Evolutionary conservation across 2,888 invertebrate species (phyloP).

Genomic region (Altica lythri): DNA sequence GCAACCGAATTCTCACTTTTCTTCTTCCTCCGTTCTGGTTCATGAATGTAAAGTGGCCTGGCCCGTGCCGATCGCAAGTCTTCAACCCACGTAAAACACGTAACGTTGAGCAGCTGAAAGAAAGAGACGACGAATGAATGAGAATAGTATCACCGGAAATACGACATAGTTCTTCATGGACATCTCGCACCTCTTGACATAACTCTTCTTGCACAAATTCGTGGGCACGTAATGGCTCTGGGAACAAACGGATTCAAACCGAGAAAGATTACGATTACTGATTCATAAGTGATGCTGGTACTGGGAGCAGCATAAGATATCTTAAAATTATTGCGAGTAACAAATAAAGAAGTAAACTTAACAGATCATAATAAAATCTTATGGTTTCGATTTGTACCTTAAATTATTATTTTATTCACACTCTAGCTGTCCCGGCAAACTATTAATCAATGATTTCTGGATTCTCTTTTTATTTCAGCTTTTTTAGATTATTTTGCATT

Average conservation of each 20-base stretch:
- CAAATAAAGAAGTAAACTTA: no score
- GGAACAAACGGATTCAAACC: slow-evolving; percentile 15
- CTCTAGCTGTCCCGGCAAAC: no score
- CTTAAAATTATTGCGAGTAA: no score
- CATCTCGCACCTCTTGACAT: slow-evolving; percentile 30
- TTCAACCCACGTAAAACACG: slow-evolving; percentile 31
- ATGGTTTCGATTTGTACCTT: no score
- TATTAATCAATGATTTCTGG: no score
- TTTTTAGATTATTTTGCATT: no score
- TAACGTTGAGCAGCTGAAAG: background rate
- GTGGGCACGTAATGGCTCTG: slow-evolving; percentile 29
- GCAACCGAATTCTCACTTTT: slow-evolving; percentile 12
- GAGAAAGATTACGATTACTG: slow-evolving; percentile 22
- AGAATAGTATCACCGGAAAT: slow-evolving; percentile 36
- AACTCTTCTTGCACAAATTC: slow-evolving; percentile 33
- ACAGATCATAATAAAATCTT: no score
- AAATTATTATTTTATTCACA: no score
- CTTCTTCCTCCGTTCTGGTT: slow-evolving; percentile 17
- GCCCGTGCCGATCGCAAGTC: slow-evolving; percentile 39
- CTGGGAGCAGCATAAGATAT: background rate
- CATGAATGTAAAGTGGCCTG: slow-evolving; percentile 25
- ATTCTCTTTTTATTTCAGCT: no score
- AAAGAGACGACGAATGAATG: slow-evolving; percentile 8
- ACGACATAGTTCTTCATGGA: slow-evolving; percentile 35
- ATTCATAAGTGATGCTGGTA: slow-evolving; percentile 20